phyloP scores from a whole-genome alignment of 1,140 invertebrate species.

The Polypedilum pembai region DNA sequence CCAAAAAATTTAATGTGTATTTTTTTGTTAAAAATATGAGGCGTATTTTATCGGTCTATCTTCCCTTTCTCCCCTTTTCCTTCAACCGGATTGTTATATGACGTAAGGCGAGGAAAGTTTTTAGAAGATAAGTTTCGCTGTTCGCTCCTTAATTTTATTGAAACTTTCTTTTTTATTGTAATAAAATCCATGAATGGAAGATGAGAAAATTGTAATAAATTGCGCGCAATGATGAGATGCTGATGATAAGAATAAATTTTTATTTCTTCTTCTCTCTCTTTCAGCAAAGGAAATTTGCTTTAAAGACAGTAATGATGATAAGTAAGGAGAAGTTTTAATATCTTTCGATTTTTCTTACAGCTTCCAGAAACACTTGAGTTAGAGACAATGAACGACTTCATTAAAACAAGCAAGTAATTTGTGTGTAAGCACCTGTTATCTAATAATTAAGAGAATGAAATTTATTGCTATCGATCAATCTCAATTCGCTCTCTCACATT shows the following conservation, averaged over 20 bases:
- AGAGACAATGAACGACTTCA: not conserved
- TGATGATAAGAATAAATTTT: not conserved
- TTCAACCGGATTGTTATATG: not conserved
- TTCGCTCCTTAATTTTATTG: not conserved
- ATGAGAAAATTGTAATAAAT: conserved; percentile 7
- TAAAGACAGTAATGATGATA: not conserved
- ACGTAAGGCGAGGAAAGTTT: conserved; percentile 9
- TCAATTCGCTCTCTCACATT: not conserved
- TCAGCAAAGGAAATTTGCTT: not conserved
- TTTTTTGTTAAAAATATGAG: not conserved
- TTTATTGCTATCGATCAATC: conserved; percentile 25
- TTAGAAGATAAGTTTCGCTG: not conserved
- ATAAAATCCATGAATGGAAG: conserved; percentile 1
- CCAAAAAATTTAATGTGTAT: conserved; percentile 11
- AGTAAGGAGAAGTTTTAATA: not conserved
- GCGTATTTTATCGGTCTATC: too few relatives aligned
- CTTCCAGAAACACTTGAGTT: not conserved
- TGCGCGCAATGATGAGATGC: conserved; percentile 15
- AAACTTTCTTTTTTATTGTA: not conserved
- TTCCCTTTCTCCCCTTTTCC: too few relatives aligned
- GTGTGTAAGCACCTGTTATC: conserved; percentile 16
- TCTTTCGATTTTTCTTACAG: not conserved
- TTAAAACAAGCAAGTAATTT: conserved; percentile 19
- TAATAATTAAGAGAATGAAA: conserved; percentile 25
- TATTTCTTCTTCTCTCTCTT: not conserved